Conservation (phyloP, 2,113 vertebrate species). For the Anoplopoma fimbria region DNA sequence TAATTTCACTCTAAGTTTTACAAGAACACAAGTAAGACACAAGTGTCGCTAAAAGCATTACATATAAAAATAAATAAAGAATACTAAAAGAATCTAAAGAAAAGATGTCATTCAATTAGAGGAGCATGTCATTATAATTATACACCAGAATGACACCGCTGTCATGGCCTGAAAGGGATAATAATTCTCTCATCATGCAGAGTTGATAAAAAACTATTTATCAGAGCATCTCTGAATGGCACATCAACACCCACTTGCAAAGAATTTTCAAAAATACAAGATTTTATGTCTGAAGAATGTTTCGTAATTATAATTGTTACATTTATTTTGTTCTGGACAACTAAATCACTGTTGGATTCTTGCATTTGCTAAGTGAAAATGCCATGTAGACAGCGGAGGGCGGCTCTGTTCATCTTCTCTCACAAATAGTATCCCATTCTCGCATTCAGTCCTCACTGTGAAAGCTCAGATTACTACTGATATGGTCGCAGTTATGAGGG, state of each 20-base stretch:
- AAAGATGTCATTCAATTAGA: constrained; percentile 35
- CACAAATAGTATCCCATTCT: constrained; percentile 12
- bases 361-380: constrained; percentile 1
- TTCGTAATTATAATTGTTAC: constrained; percentile 19
- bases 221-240: constrained; percentile 2
- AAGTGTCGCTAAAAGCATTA: background rate
- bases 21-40: background rate
- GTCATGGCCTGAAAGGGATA: constrained; percentile 25
- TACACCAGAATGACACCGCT: constrained; percentile 22
- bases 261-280: background rate
- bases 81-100: background rate
- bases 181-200: constrained; percentile 55
- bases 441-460: background rate
- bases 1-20: background rate
- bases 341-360: constrained; percentile 8
- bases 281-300: constrained; percentile 11
- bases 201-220: constrained; percentile 11
- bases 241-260: background rate
- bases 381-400: background rate
- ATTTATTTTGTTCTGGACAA: background rate
- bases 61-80: background rate
- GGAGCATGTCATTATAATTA: constrained; percentile 56
- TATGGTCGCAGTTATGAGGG: constrained; percentile 4
- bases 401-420: constrained; percentile 15
- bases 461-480: constrained; percentile 20